Evolutionary conservation across 1,140 invertebrate genomes (phyloP), one percentile per base, ranked within the genome.

Genomic region (Apis cerana): DNA sequence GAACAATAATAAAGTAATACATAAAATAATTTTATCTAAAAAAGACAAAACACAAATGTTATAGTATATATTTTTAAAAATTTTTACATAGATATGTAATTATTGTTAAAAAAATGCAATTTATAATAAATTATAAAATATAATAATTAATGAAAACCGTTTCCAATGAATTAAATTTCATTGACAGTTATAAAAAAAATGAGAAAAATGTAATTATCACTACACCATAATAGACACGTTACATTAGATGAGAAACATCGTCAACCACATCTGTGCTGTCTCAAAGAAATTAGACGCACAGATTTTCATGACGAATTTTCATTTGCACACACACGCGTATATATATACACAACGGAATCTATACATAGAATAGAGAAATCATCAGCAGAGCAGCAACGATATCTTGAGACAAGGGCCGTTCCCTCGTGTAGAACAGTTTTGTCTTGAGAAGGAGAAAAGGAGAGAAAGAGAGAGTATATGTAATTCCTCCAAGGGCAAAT

Each of bases 361-460:
- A 52, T 52, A 33, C 61, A 81, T 56, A 54, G 79, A 58, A 58
- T 75, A 56, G 79, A 75, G 71, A 75, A 67, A 67, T 75, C 33
- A 62, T 75, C 79, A 58, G 59, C 52, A 21, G 43, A 33, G 23
- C 69, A 61, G 9, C 43, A 21, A 33, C 52, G 59, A 80, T 65
- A 75, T 75, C 70, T 43, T n/a, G 33, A 75, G 61, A 72, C 68
- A 72, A 80, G 78, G 78, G 69, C 78, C 78, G 78, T 80, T 80
- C 78, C 69, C 59, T 80, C 69, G 50, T 74, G 70, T 21, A n/a
- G 54, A 69, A 58, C 33, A 50, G 56, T 52, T 80, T 33, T 27
- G 48, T 48, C 48, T 33, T n/a, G 48, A 21, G 59, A 71, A 58
- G 33, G 54, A 52, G 56, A 62, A 50, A 74, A 43, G 33, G 65